Evolutionary conservation across 2,888 invertebrate genomes (phyloP).

Genomic region (Fragum fragum): DNA sequence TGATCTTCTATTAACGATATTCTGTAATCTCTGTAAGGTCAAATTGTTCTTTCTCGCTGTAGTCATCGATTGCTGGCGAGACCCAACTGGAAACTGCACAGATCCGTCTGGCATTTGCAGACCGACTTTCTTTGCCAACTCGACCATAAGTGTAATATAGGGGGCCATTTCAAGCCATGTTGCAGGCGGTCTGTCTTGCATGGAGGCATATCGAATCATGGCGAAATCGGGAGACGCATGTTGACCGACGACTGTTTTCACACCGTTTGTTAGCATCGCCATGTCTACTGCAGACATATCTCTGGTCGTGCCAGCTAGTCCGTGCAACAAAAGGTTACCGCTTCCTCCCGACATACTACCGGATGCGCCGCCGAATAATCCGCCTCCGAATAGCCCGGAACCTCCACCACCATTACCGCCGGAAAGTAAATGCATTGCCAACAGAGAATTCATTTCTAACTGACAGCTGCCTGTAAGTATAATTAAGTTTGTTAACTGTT

Average conservation of each 20-base stretch:
- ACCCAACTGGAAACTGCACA: background rate
- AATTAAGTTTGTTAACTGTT: too few species aligned
- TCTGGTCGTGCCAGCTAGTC: background rate
- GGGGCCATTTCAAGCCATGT: background rate
- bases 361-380: background rate
- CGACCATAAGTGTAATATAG: background rate
- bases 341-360: background rate
- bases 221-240: background rate
- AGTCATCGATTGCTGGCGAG: background rate
- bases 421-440: too few species aligned
- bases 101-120: background rate
- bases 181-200: background rate
- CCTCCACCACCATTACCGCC: background rate
- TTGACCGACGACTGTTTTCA: background rate
- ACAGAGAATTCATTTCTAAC: too few species aligned
- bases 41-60: background rate
- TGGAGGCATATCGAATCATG: background rate
- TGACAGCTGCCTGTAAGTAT: too few species aligned
- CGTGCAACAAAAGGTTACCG: background rate
- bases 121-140: background rate
- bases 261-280: constrained; percentile 1
- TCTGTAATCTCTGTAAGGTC: background rate
- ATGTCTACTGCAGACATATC: background rate
- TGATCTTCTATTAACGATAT: background rate
- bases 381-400: background rate